Percentiles rank a stretch among this genome's conserved stretches.
These are phyloP conservation scores for Esox lucius DNA, from an alignment of 2,797 vertebrate genomes.

Conservation along the genomic window DNA sequence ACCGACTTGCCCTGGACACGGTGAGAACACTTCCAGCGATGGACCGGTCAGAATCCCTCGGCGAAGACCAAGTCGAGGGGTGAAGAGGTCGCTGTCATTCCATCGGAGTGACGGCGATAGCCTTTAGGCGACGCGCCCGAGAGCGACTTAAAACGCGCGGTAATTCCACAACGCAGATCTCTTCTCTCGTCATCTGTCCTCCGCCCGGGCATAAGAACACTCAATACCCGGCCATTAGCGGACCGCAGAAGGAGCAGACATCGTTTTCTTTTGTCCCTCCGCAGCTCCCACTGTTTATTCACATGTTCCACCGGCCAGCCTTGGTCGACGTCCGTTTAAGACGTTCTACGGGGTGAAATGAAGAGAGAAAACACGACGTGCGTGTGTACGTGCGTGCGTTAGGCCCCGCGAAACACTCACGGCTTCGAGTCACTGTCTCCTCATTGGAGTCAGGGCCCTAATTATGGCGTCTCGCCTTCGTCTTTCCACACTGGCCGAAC, in stretches of 20 bases:
- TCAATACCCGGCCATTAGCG: conserved; percentile 19
- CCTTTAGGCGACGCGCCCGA: background rate
- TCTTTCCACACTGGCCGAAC: conserved; percentile 25
- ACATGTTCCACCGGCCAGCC: background rate
- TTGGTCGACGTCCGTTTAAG: background rate
- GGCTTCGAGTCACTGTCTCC: conserved; percentile 16
- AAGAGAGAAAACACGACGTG: no score
- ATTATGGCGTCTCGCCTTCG: conserved; percentile 30
- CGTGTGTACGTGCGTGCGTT: background rate
- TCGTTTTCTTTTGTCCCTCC: background rate
- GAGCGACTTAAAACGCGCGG: background rate
- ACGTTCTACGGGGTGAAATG: no score
- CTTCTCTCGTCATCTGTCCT: background rate
- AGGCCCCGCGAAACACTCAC: background rate
- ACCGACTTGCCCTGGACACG: conserved; percentile 33
- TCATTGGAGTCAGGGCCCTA: conserved; percentile 17
- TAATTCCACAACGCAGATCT: background rate
- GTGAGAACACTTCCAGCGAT: conserved; percentile 12
- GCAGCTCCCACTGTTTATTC: background rate
- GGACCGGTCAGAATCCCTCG: background rate
- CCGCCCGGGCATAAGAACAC: conserved; percentile 23
- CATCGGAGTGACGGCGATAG: conserved; percentile 6
- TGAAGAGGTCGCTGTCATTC: background rate
- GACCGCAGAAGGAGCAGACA: background rate
- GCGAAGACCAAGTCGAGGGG: background rate